Percentiles rank a stretch among this genome's conserved stretches.
phyloP scores from a whole-genome alignment of 2,113 vertebrate genomes.

The Tonatia bakeri region DNA sequence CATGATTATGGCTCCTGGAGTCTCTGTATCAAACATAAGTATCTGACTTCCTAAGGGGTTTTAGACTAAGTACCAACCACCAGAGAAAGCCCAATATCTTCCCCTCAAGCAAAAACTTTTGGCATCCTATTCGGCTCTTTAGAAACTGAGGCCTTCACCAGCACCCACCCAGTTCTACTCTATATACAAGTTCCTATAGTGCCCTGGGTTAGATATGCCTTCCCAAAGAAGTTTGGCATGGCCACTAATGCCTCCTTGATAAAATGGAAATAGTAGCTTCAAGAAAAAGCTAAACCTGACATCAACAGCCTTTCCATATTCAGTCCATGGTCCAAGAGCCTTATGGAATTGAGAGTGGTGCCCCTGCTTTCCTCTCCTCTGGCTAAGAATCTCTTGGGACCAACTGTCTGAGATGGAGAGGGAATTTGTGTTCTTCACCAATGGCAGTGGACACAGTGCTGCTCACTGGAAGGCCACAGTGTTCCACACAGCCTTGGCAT shows the following conservation, averaged over 20 bases:
- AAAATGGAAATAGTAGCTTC: neutral
- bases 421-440: neutral
- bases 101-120: neutral
- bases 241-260: neutral
- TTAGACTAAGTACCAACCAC: neutral
- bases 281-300: neutral
- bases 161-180: neutral
- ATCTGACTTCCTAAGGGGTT: neutral
- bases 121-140: neutral
- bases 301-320: neutral
- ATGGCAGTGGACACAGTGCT: neutral
- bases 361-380: neutral
- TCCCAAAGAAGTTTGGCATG: neutral
- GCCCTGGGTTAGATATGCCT: neutral
- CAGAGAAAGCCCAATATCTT: neutral
- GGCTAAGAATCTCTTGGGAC: neutral
- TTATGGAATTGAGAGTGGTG: rapidly evolving
- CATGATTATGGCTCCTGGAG: too few relatives aligned
- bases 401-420: neutral
- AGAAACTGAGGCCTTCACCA: neutral
- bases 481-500: neutral
- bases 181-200: neutral
- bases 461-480: neutral
- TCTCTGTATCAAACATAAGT: too few relatives aligned
- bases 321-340: neutral